These are phyloP conservation scores for Matsumurasca onukii DNA, from an alignment of 1,140 invertebrate genomes.

Conservation along the genomic window DNA sequence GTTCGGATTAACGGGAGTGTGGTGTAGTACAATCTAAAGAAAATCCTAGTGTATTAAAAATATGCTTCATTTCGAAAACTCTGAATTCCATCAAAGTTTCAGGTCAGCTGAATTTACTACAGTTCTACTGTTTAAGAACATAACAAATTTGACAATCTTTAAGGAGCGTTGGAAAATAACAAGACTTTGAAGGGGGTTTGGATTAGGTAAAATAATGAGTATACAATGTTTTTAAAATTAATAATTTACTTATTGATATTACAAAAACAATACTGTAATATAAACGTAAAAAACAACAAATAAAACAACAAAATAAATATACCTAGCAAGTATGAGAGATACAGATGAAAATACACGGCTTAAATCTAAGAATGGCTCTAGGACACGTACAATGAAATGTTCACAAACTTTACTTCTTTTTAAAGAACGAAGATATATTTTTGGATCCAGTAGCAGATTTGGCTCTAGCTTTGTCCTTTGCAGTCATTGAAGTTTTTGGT, in stretches of 20 bases:
- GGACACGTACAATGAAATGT: conserved; percentile 21
- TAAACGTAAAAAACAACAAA: conserved; percentile 24
- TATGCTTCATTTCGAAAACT: too few relatives aligned
- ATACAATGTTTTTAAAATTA: background rate
- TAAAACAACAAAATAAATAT: conserved; percentile 26
- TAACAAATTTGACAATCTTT: too few relatives aligned
- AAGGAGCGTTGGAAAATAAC: too few relatives aligned
- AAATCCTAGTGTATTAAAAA: too few relatives aligned
- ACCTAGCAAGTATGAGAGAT: conserved; percentile 14
- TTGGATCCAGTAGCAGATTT: conserved; percentile 44
- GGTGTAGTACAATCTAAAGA: too few relatives aligned
- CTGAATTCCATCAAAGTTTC: too few relatives aligned
- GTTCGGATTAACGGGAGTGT: too few relatives aligned
- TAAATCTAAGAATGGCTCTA: conserved; percentile 19
- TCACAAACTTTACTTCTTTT: conserved; percentile 39
- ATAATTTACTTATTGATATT: conserved; percentile 8
- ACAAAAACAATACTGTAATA: conserved; percentile 18
- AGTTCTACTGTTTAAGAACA: too few relatives aligned
- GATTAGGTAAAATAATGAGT: background rate
- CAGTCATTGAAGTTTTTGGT: conserved; percentile 33
- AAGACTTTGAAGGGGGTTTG: too few relatives aligned
- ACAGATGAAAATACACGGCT: conserved; percentile 16
- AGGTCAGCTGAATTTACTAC: too few relatives aligned
- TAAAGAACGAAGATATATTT: conserved; percentile 42
- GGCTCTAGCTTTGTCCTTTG: conserved; percentile 44